A percentile compares a stretch with the other conserved stretches of the same genome.
Conservation (phyloP, 2,888 invertebrate genomes). For the Anoplius nigerrimus region DNA sequence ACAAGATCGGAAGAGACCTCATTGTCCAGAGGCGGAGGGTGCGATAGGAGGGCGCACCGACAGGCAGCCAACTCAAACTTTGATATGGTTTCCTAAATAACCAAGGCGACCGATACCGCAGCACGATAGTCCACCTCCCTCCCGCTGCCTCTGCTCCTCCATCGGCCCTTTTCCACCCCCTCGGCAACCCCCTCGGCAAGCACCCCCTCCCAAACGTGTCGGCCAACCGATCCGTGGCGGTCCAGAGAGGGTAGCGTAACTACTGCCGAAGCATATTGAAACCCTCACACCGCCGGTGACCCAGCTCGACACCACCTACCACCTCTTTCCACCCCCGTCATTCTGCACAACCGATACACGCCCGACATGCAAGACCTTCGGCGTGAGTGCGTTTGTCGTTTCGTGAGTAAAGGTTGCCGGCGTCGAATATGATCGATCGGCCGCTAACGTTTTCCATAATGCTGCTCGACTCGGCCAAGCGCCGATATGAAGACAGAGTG, state of each 20-base stretch:
- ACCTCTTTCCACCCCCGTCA: constrained; percentile 32
- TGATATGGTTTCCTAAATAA: constrained; percentile 73
- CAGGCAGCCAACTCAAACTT: constrained; percentile 69
- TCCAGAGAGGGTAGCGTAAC: constrained; percentile 66
- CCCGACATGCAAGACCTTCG: constrained; percentile 57
- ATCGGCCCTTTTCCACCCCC: not conserved
- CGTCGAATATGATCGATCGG: constrained; percentile 57
- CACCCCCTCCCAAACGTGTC: not conserved
- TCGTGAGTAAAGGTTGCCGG: constrained; percentile 53
- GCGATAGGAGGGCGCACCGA: constrained; percentile 53
- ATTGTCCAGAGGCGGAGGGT: constrained; percentile 62
- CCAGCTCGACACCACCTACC: constrained; percentile 38
- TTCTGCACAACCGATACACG: constrained; percentile 39
- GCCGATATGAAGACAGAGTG: constrained; percentile 59
- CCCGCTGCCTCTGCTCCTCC: constrained; percentile 29
- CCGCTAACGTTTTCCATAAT: constrained; percentile 46
- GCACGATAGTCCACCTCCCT: constrained; percentile 59
- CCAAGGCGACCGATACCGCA: constrained; percentile 70
- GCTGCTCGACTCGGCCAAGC: constrained; percentile 28
- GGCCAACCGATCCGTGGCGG: constrained; percentile 54
- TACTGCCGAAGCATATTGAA: constrained; percentile 70
- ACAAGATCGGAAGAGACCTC: constrained; percentile 59
- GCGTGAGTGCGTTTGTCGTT: constrained; percentile 67
- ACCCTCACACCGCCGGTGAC: constrained; percentile 57
- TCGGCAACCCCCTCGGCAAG: constrained; percentile 24